Base-by-base conservation (phyloP, 2,797 vertebrate species). In the Neoniphon sammara region DNA sequence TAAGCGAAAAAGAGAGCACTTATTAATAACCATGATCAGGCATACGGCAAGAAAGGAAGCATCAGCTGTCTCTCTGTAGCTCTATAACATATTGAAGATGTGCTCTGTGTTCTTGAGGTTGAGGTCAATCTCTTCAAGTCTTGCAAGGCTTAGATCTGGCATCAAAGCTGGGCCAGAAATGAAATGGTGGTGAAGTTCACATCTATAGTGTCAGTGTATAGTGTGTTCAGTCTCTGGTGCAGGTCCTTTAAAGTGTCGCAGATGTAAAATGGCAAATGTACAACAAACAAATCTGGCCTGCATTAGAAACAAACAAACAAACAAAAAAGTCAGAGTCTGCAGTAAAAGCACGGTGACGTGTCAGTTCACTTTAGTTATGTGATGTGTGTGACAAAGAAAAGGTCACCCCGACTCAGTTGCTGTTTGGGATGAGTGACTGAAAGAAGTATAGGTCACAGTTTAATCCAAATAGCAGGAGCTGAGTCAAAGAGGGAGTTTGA, bases 401-500 rank as follows among this genome's bases (percentile, higher is more conserved):
- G 81, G 83, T 88, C 85, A 86, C 74, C 11, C 30, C 81, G 64
- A 84, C 88, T 78, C 76, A 83, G 27, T 81, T 81, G 55, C 60
- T 46, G 66, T 62, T 68, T 12, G 15, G 46, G 58, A 69, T 80
- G 81, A 68, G 65, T 73, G 78, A 78, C 59, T 69, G 76, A 67
- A 59, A 57, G 63, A 72, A 56, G 50, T 10, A 18, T 18, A 74
- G 82, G 76, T 80, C 82, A 75, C 23, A 62, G 65, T 55, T 14
- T 31, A 31, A 31, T 47, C 20, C 25, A n/a, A 49, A 62, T 56
- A 46, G 12, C 39, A 42, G 39, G 39, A 42, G 39, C 23, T 3
- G 25, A 1, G 49, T 60, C 67, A 68, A 76, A 66, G 85, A 77
- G 69, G 12, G 34, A 59, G 71, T 6, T 36, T 77, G 78, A 77